Percentiles rank a stretch among this genome's conserved stretches.
These are phyloP conservation scores for Apodemia hepburni DNA, from an alignment of 2,888 invertebrate species.

Conservation along the genomic window DNA sequence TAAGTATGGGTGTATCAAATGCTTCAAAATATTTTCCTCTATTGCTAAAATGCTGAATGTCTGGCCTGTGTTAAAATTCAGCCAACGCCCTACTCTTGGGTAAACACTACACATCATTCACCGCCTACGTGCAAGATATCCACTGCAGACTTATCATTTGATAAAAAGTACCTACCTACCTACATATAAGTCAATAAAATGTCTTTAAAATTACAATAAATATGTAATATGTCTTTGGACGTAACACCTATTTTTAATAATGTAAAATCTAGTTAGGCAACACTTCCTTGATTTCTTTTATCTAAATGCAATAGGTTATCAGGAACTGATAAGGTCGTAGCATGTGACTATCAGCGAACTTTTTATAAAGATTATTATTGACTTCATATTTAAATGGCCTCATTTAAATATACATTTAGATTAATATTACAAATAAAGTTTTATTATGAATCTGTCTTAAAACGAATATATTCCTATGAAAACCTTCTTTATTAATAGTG, in stretches of 20 bases:
- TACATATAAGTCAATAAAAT: slow-evolving; percentile 35
- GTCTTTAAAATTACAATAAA: slow-evolving; percentile 42
- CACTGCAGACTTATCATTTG: slow-evolving; percentile 45
- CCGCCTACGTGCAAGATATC: slow-evolving; percentile 5
- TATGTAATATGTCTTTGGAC: too few species aligned
- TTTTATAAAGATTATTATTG: slow-evolving; percentile 28
- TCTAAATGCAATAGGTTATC: slow-evolving; percentile 75
- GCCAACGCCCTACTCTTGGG: too few species aligned
- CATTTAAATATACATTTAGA: slow-evolving; percentile 15
- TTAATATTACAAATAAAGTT: background rate
- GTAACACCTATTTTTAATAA: background rate
- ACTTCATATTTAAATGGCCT: slow-evolving; percentile 1
- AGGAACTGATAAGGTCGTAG: slow-evolving; percentile 60
- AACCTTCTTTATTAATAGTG: background rate
- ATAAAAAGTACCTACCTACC: slow-evolving; percentile 34
- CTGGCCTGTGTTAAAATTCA: too few species aligned
- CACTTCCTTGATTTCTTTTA: slow-evolving; percentile 64
- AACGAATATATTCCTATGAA: background rate
- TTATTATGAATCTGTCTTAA: slow-evolving; percentile 13
- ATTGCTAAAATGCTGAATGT: too few species aligned
- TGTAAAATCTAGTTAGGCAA: slow-evolving; percentile 53
- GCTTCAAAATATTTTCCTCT: too few species aligned
- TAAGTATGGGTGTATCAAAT: too few species aligned
- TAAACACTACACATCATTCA: background rate
- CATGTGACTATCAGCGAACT: slow-evolving; percentile 66